Evolutionary conservation across 2,797 vertebrate species (phyloP).

Genomic region (Microctenopoma steveboyesi): DNA sequence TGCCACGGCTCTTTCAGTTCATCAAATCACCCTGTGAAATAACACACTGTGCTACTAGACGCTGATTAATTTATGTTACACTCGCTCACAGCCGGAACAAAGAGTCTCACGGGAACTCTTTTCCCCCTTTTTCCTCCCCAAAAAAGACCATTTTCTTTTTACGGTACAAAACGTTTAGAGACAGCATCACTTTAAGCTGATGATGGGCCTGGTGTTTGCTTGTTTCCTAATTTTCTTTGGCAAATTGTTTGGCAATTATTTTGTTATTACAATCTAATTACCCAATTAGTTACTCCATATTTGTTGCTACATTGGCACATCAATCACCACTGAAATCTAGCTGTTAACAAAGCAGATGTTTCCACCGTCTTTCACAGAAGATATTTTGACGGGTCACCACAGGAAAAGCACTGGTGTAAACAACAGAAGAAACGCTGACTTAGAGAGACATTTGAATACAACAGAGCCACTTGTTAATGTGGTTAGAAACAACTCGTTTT

Average conservation of each 20-base stretch:
- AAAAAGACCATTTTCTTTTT: slow-evolving; percentile 2
- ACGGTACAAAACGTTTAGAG: neutral
- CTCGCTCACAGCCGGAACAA: slow-evolving; percentile 55
- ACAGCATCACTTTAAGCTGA: neutral
- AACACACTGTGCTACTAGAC: slow-evolving; percentile 47
- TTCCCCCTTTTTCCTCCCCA: slow-evolving; percentile 27
- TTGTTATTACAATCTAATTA: neutral
- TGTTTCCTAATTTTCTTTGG: neutral
- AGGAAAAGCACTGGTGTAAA: neutral
- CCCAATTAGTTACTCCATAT: neutral
- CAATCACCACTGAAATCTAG: neutral
- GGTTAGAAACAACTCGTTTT: neutral
- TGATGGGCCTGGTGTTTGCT: neutral
- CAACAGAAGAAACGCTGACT: neutral
- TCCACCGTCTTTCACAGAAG: neutral
- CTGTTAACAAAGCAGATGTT: neutral
- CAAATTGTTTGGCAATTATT: neutral
- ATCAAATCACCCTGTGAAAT: slow-evolving; percentile 58
- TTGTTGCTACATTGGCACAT: neutral
- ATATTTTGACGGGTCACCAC: neutral
- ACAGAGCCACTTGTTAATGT: neutral
- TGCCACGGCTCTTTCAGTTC: slow-evolving; percentile 53
- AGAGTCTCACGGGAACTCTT: slow-evolving; percentile 29
- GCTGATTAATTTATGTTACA: slow-evolving; percentile 68
- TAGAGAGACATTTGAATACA: neutral